Conservation (phyloP, 2,113 vertebrate genomes). For the Thryonomys swinderianus region DNA sequence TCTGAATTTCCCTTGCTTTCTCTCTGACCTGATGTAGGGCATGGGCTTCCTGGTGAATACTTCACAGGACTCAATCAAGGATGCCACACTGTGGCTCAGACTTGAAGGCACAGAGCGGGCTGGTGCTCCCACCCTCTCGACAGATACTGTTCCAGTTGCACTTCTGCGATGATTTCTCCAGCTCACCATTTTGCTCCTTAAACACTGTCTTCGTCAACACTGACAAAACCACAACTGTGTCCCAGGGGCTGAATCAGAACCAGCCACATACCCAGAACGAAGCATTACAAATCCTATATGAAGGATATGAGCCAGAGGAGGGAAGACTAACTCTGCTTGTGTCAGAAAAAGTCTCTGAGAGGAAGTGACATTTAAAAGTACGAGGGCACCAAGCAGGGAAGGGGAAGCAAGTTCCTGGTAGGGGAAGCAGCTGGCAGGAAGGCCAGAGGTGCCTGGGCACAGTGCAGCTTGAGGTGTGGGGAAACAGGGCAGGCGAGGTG, state of each 20-base stretch:
- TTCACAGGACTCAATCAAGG: not conserved
- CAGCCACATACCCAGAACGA: not conserved
- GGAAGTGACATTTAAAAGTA: slow-evolving; percentile 54
- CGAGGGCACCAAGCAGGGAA: not conserved
- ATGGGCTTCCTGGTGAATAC: not conserved
- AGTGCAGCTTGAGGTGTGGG: not conserved
- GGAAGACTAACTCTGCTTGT: not conserved
- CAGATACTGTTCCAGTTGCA: not conserved
- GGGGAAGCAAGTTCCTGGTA: slow-evolving; percentile 20
- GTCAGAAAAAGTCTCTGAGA: not conserved
- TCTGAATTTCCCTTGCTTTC: not conserved
- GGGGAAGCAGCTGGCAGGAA: slow-evolving; percentile 24
- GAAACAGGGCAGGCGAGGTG: not conserved
- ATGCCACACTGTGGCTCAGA: no score
- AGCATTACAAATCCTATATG: not conserved
- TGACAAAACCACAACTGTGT: not conserved
- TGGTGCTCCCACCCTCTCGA: not conserved
- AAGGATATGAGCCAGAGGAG: not conserved
- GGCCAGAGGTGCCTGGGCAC: not conserved
- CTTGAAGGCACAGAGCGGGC: not conserved
- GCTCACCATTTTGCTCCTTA: not conserved
- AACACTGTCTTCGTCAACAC: not conserved
- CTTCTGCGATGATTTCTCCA: not conserved
- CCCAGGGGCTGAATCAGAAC: not conserved
- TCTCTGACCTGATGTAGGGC: not conserved